Conservation (phyloP, 2,888 invertebrate species). For the Amphiduros pacificus region DNA sequence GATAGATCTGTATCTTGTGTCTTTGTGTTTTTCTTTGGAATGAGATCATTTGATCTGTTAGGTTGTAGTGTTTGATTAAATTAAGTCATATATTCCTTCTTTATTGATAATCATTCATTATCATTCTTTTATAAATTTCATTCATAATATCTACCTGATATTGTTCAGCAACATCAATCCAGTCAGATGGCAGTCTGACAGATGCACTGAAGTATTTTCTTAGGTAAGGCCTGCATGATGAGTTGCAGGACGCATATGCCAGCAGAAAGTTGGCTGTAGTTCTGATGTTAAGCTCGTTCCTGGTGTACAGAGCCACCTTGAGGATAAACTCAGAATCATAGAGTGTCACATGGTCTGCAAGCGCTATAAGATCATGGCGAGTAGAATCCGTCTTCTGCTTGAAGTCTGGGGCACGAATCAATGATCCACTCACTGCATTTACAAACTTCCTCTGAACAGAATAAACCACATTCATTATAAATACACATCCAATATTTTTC, state of each 20-base stretch:
- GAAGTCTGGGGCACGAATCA: constrained; percentile 56
- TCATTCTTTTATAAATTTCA: too few species aligned
- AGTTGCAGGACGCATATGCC: constrained; percentile 53
- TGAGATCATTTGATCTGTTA: not conserved
- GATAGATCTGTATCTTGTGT: too few species aligned
- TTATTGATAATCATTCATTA: too few species aligned
- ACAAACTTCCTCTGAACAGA: constrained; percentile 46
- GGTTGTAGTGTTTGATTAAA: too few species aligned
- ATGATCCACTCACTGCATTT: constrained; percentile 43
- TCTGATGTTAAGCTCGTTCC: constrained; percentile 60
- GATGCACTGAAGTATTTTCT: constrained; percentile 57
- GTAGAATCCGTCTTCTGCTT: constrained; percentile 39
- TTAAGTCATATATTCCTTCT: too few species aligned
- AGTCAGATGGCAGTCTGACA: constrained; percentile 61
- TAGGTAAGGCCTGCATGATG: constrained; percentile 55
- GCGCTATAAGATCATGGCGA: constrained; percentile 37
- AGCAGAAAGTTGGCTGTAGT: constrained; percentile 60
- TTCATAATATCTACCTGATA: constrained; percentile 57
- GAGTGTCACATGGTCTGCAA: constrained; percentile 41
- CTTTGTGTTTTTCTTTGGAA: too few species aligned
- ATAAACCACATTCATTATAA: not conserved
- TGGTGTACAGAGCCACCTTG: constrained; percentile 61
- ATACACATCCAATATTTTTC: too few species aligned
- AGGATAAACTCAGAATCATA: constrained; percentile 61
- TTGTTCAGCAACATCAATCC: constrained; percentile 62